Base-by-base conservation (phyloP, 2,888 invertebrate genomes). In the Elmis aenea region DNA sequence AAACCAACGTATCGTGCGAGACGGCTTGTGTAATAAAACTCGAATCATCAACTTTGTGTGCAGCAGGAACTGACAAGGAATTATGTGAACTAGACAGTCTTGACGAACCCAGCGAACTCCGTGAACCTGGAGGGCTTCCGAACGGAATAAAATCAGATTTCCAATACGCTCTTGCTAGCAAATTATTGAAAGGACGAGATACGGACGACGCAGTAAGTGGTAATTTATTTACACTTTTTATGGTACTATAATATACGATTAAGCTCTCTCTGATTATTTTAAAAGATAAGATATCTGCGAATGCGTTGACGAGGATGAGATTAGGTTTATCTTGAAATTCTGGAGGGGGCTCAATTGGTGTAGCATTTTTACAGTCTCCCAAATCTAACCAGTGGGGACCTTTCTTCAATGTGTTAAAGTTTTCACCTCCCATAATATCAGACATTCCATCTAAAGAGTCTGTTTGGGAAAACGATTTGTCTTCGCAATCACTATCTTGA, bases 21-120 rank as follows among this genome's bases (percentile, higher is more conserved):
- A 89, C 88, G 16, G 89, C 89, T 59, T 88, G 88, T 1, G 88
- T 89, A 48, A 89, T 89, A 61, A 89, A 89, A 59, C 81, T 86
- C 11, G 88, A 88, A 62, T 89, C 89, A 58, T 88, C 88, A 1
- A 77, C 81, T 67, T 82, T 84, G 55, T 85, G 83, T 41, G 82
- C 77, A 11, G 79, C 76, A 9, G 76, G 74, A 23, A 77, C 72
- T 46, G 83, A 79, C 39, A 89, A 72, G 1, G 88, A 89, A 61
- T 88, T 89, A 65, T 90, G 88, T 38, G 88, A 88, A 60, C 86
- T 87, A 26, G 88, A 88, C 10, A 88, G 72, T 2, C 88, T 77
- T n/a, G 77, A 75, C 3, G 86, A 86, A 4, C 84, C 80, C 5
- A 87, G 67, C 2, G 87, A 87, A 56, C 78, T 85, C 24, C 86